Evolutionary conservation across 2,113 vertebrate genomes (phyloP).

Genomic region (Corythornis madagascariensis): DNA sequence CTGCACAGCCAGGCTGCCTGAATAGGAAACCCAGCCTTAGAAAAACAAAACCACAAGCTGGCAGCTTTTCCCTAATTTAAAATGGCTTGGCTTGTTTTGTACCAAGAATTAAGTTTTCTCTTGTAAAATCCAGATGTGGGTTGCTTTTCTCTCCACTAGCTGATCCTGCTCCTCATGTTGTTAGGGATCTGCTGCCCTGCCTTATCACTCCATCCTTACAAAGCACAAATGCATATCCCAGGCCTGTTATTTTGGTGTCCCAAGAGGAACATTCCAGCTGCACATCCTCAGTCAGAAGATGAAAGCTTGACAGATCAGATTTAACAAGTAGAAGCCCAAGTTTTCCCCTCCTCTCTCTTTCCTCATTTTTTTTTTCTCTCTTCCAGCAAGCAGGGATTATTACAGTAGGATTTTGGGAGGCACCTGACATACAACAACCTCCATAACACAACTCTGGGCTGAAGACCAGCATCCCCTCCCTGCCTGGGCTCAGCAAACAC

Average conservation of each 20-base stretch:
- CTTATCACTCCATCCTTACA: background rate
- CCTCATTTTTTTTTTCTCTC: background rate
- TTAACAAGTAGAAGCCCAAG: background rate
- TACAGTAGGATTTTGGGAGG: background rate
- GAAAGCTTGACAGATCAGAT: background rate
- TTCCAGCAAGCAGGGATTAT: background rate
- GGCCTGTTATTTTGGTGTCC: background rate
- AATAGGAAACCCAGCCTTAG: background rate
- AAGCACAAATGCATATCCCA: rapidly evolving
- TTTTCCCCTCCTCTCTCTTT: background rate
- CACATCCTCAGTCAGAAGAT: background rate
- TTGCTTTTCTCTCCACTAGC: background rate
- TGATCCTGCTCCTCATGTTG: background rate
- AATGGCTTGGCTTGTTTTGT: background rate
- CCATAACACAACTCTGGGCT: background rate
- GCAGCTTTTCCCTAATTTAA: background rate
- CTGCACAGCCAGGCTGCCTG: background rate
- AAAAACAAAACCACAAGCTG: background rate
- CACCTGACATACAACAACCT: slow-evolving; percentile 21
- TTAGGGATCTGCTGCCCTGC: background rate
- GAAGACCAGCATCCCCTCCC: background rate
- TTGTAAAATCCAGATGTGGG: background rate
- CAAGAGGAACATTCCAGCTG: background rate
- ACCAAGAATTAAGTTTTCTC: background rate
- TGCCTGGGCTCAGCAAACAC: background rate